Evolutionary conservation across 2,888 invertebrate genomes (phyloP), one percentile per base, ranked within the genome.

Genomic region (Caenorhabditis sp.): DNA sequence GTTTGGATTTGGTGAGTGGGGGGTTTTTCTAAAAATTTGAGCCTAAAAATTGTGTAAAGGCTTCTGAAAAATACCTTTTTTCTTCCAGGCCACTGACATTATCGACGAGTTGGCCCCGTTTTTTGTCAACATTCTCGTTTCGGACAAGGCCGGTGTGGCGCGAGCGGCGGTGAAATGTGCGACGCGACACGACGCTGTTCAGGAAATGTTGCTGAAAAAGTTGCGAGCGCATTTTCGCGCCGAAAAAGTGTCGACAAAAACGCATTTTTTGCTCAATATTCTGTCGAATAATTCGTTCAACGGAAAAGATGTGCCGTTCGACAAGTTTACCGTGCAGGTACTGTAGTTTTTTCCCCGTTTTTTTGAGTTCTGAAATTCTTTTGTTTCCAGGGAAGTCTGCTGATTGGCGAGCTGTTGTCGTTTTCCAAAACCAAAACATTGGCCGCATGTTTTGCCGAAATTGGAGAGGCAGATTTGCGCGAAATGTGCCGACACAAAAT

Each of bases 231-330:
- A 62, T 26, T 79, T 73, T 62, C 62, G 69, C 8, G 67, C 77
- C 14, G 58, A 63, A 8, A 72, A 74, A 76, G 61, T 62, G 10
- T 63, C 70, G 0, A 79, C 71, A 14, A 78, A 79, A 62, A 59
- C 57, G 4, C 43, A 76, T 19, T 80, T 81, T 24, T 53, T 81
- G 19, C 55, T 75, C 43, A 82, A 82, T 58, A 64, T 76, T 19
- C 58, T 82, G n/a, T 76, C 82, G 14, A 57, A 69, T 51, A 82
- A 82, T 57, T 31, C 14, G 8, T 77, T 65, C 23, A 67, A 77
- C 36, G 77, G 76, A 21, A 14, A 36, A 17, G 26, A 58, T 31
- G 65, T 72, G 14, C 73, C 77, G 24, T 17, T 66, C 1, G 51
- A 70, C 6, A 68, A 68, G 61, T 70, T 60, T 31, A 62, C 71